phyloP scores from a whole-genome alignment of 1,140 invertebrate genomes.

The Tetramorium alpestre region DNA sequence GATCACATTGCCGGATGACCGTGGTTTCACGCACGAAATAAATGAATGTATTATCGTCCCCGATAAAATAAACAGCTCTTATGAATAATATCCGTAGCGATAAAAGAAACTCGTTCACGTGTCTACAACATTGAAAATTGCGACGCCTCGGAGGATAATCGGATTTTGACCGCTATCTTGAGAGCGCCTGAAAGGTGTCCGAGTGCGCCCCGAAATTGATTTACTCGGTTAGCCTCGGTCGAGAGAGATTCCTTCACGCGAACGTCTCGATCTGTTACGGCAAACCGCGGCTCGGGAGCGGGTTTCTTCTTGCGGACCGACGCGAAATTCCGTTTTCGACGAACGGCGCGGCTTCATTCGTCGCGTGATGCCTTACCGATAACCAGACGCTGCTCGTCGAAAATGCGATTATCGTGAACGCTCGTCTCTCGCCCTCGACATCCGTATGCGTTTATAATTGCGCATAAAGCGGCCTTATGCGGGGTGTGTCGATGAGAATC shows the following conservation, averaged over 20 bases:
- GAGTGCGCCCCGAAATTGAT: conserved; percentile 7
- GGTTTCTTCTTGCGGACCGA: background rate
- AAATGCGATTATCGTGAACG: background rate
- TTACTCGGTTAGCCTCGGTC: conserved; percentile 8
- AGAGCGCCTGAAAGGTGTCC: background rate
- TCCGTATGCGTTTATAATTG: conserved; percentile 2
- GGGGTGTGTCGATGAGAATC: conserved; percentile 30
- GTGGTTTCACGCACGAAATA: background rate
- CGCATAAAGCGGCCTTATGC: conserved; percentile 18
- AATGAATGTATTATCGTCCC: background rate
- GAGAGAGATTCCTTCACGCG: background rate
- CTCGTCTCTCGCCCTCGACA: background rate
- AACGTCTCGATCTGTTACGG: background rate
- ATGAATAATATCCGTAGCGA: background rate
- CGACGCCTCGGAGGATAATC: background rate
- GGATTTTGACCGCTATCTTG: conserved; percentile 3
- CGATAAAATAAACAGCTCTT: background rate
- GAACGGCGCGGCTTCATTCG: background rate
- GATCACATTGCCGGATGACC: background rate
- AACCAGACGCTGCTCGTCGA: background rate
- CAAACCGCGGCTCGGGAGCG: background rate
- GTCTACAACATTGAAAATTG: background rate
- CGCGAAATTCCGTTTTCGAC: background rate
- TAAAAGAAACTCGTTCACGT: background rate
- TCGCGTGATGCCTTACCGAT: background rate